Evolutionary conservation across 37 sponge, comb jelly and placozoan species (phyloP), one percentile per base, ranked within the genome.

Genomic region (Haliclona indistincta): DNA sequence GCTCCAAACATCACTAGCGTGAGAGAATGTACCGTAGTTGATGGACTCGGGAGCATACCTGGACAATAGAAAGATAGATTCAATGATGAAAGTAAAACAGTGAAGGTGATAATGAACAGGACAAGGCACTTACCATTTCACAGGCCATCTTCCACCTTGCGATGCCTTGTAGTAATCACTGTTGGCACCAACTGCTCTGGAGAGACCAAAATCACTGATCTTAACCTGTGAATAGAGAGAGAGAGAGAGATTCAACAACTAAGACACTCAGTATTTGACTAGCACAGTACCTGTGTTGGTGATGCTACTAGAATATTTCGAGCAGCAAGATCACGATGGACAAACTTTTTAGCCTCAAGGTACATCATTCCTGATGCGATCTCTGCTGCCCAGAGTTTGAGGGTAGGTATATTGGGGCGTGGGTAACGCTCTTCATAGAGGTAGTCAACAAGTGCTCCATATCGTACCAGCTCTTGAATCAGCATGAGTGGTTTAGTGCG

Each of bases 41-140:
- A 94, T 84, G 30, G 99, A 97, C 78, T 97, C 99, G 0, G 95
- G 95, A 42, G 99, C 99, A 86, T 97, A 97, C 96, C 96, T 96
- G 75, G 0, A 43, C 23, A 63, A 52, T 28, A 41, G 23, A 29
- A 52, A 54, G 35, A 3, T 32, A 10, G 32, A 25, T 49, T 28
- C 17, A 23, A 52, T 53, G 72, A 8, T 23, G 56, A 1, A 15
- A 49, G 2, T 8, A 23, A 17, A 1, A 49, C 28, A 34, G 35
- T 15, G 15, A 23, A 38, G 40, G 20, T 20, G 11, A 68, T 2
- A 40, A 40, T 17, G 54, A 30, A 71, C 23, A 70, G 54, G 39
- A 41, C 42, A 56, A 17, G 54, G 22, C 10, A 13, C 68, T 43
- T 72, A 95, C 97, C 97, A 97, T 75, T 97, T 97, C 17, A 97